phyloP scores from a whole-genome alignment of 2,797 vertebrate genomes.

The Phoxinus dragarum region DNA sequence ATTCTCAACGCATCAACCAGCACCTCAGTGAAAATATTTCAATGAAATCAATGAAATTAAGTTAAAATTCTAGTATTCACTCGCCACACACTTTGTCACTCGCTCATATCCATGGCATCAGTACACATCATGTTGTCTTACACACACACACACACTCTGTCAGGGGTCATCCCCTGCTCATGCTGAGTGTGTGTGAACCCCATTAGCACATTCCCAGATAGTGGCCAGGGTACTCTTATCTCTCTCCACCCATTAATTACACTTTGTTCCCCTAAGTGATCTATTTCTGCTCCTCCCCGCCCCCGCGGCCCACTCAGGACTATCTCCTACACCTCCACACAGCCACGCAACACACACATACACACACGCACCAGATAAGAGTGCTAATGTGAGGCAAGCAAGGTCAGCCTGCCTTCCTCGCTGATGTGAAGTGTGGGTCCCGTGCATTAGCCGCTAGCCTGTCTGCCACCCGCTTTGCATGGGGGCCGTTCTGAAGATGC shows the following conservation, averaged over 20 bases:
- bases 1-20: not conserved
- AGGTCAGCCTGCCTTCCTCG: constrained; percentile 63
- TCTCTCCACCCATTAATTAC: constrained; percentile 86
- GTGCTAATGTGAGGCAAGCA: constrained; percentile 59
- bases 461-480: constrained; percentile 55
- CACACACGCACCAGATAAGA: constrained; percentile 69
- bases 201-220: constrained; percentile 88
- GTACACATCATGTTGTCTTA: constrained; percentile 58
- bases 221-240: constrained; percentile 81
- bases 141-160: constrained; percentile 57
- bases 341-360: constrained; percentile 30
- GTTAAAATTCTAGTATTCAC: not conserved
- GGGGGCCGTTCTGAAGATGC: constrained; percentile 49
- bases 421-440: constrained; percentile 55
- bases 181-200: constrained; percentile 82
- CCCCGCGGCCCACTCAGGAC: constrained; percentile 75
- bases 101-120: constrained; percentile 44
- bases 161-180: constrained; percentile 74
- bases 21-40: not conserved
- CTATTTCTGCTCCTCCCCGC: constrained; percentile 83
- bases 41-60: not conserved
- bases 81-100: constrained; percentile 52
- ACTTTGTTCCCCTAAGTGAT: constrained; percentile 89
- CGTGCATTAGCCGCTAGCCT: constrained; percentile 58
- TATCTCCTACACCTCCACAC: constrained; percentile 50